These are phyloP conservation scores for Bombyx huttoni DNA, from an alignment of 2,888 invertebrate genomes.

Conservation along the genomic window DNA sequence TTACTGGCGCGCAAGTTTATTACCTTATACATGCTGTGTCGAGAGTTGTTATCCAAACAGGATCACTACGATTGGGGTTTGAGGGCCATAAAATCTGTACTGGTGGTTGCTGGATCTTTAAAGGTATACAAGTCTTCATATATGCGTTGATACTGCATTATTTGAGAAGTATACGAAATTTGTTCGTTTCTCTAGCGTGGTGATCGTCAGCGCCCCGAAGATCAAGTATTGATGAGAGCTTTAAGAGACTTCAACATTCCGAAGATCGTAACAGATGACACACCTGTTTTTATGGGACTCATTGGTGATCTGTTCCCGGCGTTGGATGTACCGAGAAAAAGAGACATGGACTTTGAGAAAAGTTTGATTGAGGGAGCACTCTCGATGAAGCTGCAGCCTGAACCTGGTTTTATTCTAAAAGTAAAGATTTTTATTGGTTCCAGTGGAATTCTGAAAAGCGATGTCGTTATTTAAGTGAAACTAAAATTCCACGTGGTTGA, in stretches of 20 bases:
- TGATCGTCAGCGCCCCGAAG: slow-evolving; percentile 85
- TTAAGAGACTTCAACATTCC: slow-evolving; percentile 95
- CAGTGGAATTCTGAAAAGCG: no score
- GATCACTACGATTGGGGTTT: slow-evolving; percentile 98
- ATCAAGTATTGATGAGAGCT: slow-evolving; percentile 95
- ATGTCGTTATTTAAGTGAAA: no score
- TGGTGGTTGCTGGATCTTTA: slow-evolving; percentile 93
- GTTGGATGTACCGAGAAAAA: slow-evolving; percentile 90
- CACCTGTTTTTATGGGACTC: slow-evolving; percentile 93
- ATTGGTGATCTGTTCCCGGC: slow-evolving; percentile 95
- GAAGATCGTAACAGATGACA: slow-evolving; percentile 93
- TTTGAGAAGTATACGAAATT: neutral
- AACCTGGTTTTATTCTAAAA: slow-evolving; percentile 89
- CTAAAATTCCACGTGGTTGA: no score
- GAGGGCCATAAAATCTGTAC: slow-evolving; percentile 93
- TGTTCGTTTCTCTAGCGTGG: slow-evolving; percentile 60
- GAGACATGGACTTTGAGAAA: slow-evolving; percentile 88
- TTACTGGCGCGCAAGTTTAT: slow-evolving; percentile 93
- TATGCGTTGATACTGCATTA: neutral
- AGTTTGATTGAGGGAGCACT: slow-evolving; percentile 81
- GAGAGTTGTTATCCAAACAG: slow-evolving; percentile 91
- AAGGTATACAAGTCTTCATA: slow-evolving; percentile 66
- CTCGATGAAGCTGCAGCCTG: slow-evolving; percentile 90
- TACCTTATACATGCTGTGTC: slow-evolving; percentile 90
- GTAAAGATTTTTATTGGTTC: slow-evolving; percentile 35